A percentile compares a stretch with the other conserved stretches of the same genome.
Conservation (phyloP, 2,113 vertebrate genomes). For the Emydura subglobosa region DNA sequence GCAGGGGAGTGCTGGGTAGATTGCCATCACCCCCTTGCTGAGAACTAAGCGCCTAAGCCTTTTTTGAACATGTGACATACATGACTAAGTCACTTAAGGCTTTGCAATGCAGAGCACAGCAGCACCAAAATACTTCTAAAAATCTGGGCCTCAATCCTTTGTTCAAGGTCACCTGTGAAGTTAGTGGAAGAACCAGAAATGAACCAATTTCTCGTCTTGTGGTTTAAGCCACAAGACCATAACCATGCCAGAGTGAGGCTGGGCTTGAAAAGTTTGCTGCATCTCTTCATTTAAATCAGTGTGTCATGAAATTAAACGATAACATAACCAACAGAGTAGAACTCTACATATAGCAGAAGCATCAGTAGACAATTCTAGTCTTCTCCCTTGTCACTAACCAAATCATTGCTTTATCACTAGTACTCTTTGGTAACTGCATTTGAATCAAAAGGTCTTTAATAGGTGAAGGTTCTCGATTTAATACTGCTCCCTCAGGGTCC, state of each 20-base stretch:
- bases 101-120: not conserved
- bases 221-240: not conserved
- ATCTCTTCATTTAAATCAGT: not conserved
- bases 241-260: not conserved
- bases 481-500: not conserved
- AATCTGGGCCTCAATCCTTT: not conserved
- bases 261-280: not conserved
- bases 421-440: not conserved
- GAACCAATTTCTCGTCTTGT: not conserved
- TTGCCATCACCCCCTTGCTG: not conserved
- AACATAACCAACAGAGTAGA: not conserved
- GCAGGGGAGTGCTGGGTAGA: not conserved
- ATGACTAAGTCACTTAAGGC: not conserved
- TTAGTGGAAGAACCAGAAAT: not conserved
- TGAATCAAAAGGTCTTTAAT: not conserved
- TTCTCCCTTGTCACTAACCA: not conserved
- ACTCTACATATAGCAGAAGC: not conserved
- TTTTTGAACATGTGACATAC: not conserved
- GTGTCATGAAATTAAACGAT: not conserved
- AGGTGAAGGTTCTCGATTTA: not conserved
- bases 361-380: not conserved
- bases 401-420: not conserved
- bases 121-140: not conserved
- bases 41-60: not conserved
- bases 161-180: not conserved